A percentile compares a stretch with the other conserved stretches of the same genome.
Evolutionary conservation across 2,888 invertebrate species (phyloP).

Genomic region (Megalurothrips usitatus): DNA sequence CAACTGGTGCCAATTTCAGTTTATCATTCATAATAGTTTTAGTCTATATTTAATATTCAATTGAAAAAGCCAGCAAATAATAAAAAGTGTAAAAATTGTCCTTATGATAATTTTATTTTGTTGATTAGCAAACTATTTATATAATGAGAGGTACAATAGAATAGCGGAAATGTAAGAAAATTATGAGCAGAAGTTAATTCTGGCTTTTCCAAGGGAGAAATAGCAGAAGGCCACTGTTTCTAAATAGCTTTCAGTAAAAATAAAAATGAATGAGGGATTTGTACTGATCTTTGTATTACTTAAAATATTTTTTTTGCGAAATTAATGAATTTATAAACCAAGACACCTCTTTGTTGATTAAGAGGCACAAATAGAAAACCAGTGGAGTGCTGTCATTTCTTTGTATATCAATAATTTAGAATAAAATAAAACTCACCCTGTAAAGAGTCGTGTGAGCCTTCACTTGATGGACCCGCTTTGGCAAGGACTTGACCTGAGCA

Average conservation of each 20-base stretch:
- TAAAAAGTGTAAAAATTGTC: too few species aligned
- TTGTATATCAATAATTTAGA: not conserved
- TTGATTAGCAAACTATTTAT: too few species aligned
- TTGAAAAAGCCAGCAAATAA: too few species aligned
- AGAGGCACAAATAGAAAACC: not conserved
- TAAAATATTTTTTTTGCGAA: not conserved
- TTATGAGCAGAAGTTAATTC: not conserved
- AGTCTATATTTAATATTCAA: too few species aligned
- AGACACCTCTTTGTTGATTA: not conserved
- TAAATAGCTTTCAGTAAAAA: not conserved
- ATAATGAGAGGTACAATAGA: too few species aligned
- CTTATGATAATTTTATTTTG: too few species aligned
- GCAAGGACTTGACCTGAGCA: conserved; percentile 46
- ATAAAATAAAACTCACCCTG: conserved; percentile 44
- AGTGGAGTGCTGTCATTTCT: not conserved
- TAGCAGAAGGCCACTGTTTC: not conserved
- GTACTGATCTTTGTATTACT: not conserved
- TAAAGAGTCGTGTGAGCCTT: conserved; percentile 46
- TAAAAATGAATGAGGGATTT: not conserved
- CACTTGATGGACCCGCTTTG: conserved; percentile 48
- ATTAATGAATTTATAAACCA: not conserved
- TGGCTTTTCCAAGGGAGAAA: not conserved
- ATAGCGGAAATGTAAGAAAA: too few species aligned
- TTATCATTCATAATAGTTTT: too few species aligned
- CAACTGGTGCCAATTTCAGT: too few species aligned